phyloP scores from a whole-genome alignment of 2,797 vertebrate genomes.

The Acanthurus tractus region DNA sequence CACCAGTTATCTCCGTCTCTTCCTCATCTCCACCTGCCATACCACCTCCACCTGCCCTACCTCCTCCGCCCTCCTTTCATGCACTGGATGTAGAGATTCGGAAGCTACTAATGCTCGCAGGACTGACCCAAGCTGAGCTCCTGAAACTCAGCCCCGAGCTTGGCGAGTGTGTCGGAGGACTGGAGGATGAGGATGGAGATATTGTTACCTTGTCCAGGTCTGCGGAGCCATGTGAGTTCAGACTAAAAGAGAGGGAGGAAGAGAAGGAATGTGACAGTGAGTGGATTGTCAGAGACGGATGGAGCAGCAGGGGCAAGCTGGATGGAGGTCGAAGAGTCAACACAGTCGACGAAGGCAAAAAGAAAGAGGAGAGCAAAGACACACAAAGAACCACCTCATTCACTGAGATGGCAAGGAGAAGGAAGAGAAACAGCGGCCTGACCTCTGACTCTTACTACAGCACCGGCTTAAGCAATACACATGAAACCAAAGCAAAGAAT shows the following conservation, averaged over 20 bases:
- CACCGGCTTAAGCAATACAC: slow-evolving; percentile 67
- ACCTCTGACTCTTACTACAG: slow-evolving; percentile 79
- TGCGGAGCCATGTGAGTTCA: slow-evolving; percentile 49
- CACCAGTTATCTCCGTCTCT: slow-evolving; percentile 65
- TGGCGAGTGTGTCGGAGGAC: slow-evolving; percentile 81
- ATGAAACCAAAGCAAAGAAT: slow-evolving; percentile 65
- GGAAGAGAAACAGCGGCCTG: slow-evolving; percentile 75
- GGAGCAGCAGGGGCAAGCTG: slow-evolving; percentile 56
- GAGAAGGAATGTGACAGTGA: slow-evolving; percentile 47
- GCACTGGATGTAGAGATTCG: slow-evolving; percentile 78
- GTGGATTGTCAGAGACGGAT: slow-evolving; percentile 46
- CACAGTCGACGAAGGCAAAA: slow-evolving; percentile 50
- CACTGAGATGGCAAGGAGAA: slow-evolving; percentile 91
- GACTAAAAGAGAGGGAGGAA: slow-evolving; percentile 47
- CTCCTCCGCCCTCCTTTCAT: slow-evolving; percentile 80
- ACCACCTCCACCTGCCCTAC: slow-evolving; percentile 74
- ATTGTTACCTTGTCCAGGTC: slow-evolving; percentile 43
- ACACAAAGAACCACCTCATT: slow-evolving; percentile 90
- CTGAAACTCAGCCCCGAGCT: slow-evolving; percentile 88
- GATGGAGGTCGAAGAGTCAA: slow-evolving; percentile 57
- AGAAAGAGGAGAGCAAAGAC: slow-evolving; percentile 62
- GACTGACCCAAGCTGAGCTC: slow-evolving; percentile 88
- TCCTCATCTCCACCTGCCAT: slow-evolving; percentile 75
- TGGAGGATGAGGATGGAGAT: slow-evolving; percentile 75
- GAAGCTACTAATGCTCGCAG: slow-evolving; percentile 86